Evolutionary conservation across 2,888 invertebrate species (phyloP).

Genomic region (Agrotis ipsilon): DNA sequence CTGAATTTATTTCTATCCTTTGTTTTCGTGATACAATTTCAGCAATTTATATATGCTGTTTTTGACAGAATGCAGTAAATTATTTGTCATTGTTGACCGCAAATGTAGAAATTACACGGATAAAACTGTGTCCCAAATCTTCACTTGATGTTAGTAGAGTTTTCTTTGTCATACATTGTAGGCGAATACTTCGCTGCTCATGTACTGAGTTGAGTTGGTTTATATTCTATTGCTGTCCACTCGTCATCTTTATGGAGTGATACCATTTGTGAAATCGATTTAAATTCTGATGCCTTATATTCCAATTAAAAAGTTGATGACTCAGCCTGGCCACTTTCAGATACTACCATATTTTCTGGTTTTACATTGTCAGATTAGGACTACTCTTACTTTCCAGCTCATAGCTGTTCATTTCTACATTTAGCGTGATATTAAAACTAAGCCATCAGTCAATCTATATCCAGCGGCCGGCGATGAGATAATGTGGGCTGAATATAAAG

Average conservation of each 20-base stretch:
- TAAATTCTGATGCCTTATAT: slow-evolving; percentile 17
- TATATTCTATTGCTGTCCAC: slow-evolving; percentile 37
- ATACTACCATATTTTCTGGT: neutral
- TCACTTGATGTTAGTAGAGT: slow-evolving; percentile 25
- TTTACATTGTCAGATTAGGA: neutral
- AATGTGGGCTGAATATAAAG: slow-evolving; percentile 33
- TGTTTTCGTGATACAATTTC: slow-evolving; percentile 30
- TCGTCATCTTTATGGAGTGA: slow-evolving; percentile 13
- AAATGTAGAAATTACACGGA: slow-evolving; percentile 22
- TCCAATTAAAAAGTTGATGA: slow-evolving; percentile 16
- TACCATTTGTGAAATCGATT: slow-evolving; percentile 42
- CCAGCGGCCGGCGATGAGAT: slow-evolving; percentile 34
- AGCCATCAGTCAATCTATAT: slow-evolving; percentile 32
- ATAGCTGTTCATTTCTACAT: slow-evolving; percentile 24
- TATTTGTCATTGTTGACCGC: slow-evolving; percentile 16
- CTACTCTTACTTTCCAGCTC: slow-evolving; percentile 8
- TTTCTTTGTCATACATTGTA: neutral
- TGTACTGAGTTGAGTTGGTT: slow-evolving; percentile 27
- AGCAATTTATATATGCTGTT: slow-evolving; percentile 26
- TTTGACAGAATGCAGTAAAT: slow-evolving; percentile 20
- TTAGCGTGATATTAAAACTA: slow-evolving; percentile 20
- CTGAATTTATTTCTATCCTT: slow-evolving; percentile 28
- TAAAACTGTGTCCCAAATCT: slow-evolving; percentile 19
- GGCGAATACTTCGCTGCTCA: slow-evolving; percentile 9
- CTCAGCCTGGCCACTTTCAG: slow-evolving; percentile 8